phyloP scores from a whole-genome alignment of 2,888 invertebrate genomes.

The Macrosiphum euphorbiae region DNA sequence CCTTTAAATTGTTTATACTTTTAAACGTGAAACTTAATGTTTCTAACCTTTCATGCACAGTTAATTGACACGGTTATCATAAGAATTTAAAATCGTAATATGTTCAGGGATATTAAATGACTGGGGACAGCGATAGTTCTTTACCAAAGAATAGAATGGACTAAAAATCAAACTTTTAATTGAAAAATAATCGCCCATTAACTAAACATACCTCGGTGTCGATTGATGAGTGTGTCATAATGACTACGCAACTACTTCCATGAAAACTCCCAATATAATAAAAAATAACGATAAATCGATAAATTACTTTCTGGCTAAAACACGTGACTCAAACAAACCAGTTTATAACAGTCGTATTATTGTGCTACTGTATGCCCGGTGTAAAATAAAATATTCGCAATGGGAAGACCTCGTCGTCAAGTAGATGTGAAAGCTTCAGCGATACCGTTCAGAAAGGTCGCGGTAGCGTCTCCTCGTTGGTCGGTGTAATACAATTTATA shows the following conservation, averaged over 20 bases:
- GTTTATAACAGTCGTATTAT: conserved; percentile 6
- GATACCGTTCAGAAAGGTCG: conserved; percentile 10
- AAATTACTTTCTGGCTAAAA: neutral
- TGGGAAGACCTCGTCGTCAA: neutral
- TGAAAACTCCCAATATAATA: neutral
- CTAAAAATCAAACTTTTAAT: neutral
- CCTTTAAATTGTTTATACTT: neutral
- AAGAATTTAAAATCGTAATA: neutral
- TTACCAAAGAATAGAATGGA: neutral
- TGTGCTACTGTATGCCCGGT: neutral
- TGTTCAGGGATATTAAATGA: neutral
- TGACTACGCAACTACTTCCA: neutral
- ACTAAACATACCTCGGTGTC: neutral
- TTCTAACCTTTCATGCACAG: neutral
- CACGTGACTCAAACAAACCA: conserved; percentile 39
- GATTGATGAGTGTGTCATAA: neutral
- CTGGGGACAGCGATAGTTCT: neutral
- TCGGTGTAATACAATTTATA: conserved; percentile 8
- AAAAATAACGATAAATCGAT: neutral
- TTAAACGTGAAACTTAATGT: neutral
- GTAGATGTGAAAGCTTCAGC: conserved; percentile 16
- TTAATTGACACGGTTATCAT: neutral
- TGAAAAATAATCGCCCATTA: neutral
- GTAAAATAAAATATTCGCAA: neutral
- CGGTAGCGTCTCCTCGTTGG: neutral